These are phyloP conservation scores for Beaufortia kweichowensis DNA, from an alignment of 2,113 vertebrate genomes.

Conservation along the genomic window DNA sequence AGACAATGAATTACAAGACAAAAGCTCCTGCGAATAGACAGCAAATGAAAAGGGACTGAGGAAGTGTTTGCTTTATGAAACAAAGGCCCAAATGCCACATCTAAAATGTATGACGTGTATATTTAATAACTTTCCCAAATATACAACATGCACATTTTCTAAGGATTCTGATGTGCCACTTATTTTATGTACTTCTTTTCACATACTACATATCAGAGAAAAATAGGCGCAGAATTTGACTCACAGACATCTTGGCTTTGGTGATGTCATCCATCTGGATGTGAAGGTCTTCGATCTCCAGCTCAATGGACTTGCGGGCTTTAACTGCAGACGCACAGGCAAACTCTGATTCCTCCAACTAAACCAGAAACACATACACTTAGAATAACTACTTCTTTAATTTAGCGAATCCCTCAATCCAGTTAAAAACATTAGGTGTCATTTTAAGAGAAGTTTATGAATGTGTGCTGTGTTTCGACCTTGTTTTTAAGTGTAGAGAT, in stretches of 20 bases:
- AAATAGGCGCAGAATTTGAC: constrained; percentile 43
- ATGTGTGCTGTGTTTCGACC: constrained; percentile 65
- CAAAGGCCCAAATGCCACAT: too few relatives aligned
- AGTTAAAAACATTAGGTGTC: not conserved
- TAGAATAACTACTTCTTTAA: not conserved
- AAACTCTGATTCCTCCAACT: constrained; percentile 98
- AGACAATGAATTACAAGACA: too few relatives aligned
- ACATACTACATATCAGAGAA: too few relatives aligned
- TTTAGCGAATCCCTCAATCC: not conserved
- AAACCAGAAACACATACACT: constrained; percentile 40
- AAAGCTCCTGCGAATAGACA: too few relatives aligned
- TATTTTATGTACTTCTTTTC: too few relatives aligned
- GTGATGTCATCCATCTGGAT: constrained; percentile 93
- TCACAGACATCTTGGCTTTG: constrained; percentile 89
- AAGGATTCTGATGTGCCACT: too few relatives aligned
- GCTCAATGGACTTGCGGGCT: constrained; percentile 94
- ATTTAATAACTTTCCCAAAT: too few relatives aligned
- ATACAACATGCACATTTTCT: too few relatives aligned
- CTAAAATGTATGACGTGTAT: too few relatives aligned
- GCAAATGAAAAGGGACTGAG: too few relatives aligned
- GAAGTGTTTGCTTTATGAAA: too few relatives aligned
- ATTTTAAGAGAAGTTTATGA: not conserved
- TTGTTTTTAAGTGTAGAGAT: constrained; percentile 95
- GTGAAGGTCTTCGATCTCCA: constrained; percentile 96
- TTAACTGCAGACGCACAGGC: constrained; percentile 89